A percentile compares a stretch with the other conserved stretches of the same genome.
These are phyloP conservation scores for Lydus trimaculatus DNA, from an alignment of 2,888 invertebrate species.

Conservation along the genomic window DNA sequence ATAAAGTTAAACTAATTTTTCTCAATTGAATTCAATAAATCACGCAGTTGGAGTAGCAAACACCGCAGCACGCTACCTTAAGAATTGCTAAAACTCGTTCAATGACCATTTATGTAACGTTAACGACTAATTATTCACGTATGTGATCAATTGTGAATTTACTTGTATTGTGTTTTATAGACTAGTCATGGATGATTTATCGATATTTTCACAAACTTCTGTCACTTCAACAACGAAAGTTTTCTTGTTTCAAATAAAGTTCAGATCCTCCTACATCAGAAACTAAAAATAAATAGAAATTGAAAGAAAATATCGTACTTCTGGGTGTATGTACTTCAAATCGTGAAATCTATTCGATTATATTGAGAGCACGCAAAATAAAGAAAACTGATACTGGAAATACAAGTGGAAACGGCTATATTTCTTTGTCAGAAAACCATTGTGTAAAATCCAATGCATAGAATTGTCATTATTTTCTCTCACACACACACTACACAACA, in stretches of 20 bases:
- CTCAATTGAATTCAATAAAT: background rate
- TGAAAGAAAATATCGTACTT: slow-evolving; percentile 14
- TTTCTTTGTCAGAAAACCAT: slow-evolving; percentile 50
- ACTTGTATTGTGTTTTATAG: background rate
- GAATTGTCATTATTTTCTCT: slow-evolving; percentile 53
- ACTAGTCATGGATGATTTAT: background rate
- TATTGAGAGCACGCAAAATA: slow-evolving; percentile 34
- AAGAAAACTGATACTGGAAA: slow-evolving; percentile 47
- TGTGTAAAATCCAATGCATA: slow-evolving; percentile 53
- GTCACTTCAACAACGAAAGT: background rate
- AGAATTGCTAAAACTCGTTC: background rate
- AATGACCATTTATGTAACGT: background rate
- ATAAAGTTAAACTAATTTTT: background rate
- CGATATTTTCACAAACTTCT: background rate
- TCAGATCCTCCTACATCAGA: background rate
- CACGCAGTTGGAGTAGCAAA: slow-evolving; percentile 1
- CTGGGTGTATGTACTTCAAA: slow-evolving; percentile 2
- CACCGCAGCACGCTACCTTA: background rate
- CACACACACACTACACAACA: slow-evolving; percentile 38
- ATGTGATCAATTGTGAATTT: background rate
- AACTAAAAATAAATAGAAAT: background rate
- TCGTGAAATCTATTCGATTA: slow-evolving; percentile 40
- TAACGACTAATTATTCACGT: background rate
- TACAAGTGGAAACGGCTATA: slow-evolving; percentile 38
- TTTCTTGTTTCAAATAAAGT: background rate